phyloP scores from a whole-genome alignment of 2,113 vertebrate genomes.

The Cynopterus brachyotis region DNA sequence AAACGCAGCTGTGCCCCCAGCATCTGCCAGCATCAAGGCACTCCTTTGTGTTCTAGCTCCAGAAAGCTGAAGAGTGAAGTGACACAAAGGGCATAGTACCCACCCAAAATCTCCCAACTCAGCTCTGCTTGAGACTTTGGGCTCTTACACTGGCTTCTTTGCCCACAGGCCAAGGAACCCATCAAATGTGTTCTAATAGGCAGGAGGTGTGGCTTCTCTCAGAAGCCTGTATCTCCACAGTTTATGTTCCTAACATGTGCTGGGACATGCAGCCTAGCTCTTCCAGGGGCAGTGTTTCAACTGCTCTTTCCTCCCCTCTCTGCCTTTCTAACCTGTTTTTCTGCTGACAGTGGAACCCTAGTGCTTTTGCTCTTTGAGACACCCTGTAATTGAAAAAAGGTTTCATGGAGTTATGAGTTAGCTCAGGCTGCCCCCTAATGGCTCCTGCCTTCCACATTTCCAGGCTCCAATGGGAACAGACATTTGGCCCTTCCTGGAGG shows the following conservation, averaged over 20 bases:
- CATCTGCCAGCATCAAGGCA: slow-evolving; percentile 16
- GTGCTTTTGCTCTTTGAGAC: slow-evolving; percentile 5
- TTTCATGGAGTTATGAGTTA: not conserved
- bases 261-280: not conserved
- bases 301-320: not conserved
- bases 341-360: slow-evolving; percentile 30
- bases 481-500: not conserved
- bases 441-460: not conserved
- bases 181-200: not conserved
- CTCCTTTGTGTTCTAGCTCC: slow-evolving; percentile 26
- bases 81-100: not conserved
- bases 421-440: slow-evolving; percentile 84
- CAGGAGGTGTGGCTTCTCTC: slow-evolving; percentile 50
- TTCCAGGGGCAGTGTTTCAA: slow-evolving; percentile 35
- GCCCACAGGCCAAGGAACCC: not conserved
- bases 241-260: slow-evolving; percentile 42
- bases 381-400: not conserved
- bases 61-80: not conserved
- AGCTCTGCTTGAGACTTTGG: rapidly evolving
- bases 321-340: slow-evolving; percentile 18
- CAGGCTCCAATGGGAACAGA: not conserved
- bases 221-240: slow-evolving; percentile 52
- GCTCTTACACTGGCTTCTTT: not conserved
- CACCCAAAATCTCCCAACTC: not conserved
- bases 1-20: slow-evolving; percentile 13